Percentiles rank a stretch among this genome's conserved stretches.
phyloP scores from a whole-genome alignment of 2,797 vertebrate genomes.

The Psittacula derbiana region DNA sequence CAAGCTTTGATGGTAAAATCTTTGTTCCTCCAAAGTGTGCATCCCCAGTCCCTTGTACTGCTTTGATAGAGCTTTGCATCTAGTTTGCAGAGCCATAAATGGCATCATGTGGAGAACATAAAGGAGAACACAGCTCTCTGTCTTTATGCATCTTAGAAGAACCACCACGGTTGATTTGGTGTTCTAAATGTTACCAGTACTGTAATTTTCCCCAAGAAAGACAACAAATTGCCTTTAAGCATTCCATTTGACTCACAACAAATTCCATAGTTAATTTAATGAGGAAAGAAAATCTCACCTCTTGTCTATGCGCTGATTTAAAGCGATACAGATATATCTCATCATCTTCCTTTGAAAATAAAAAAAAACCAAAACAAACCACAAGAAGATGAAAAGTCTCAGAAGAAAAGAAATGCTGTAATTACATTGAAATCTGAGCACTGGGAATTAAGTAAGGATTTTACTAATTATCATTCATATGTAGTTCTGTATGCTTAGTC shows the following conservation, averaged over 20 bases:
- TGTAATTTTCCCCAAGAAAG: not conserved
- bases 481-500: not conserved
- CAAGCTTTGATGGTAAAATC: not conserved
- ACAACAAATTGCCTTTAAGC: not conserved
- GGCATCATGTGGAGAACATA: not conserved
- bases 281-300: constrained; percentile 42
- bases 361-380: not conserved
- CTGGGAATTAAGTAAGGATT: not conserved
- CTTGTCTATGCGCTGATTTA: not conserved
- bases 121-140: not conserved
- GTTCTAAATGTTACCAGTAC: not conserved
- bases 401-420: not conserved
- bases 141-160: not conserved
- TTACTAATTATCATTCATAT: not conserved
- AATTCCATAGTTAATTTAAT: not conserved
- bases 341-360: constrained; percentile 16
- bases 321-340: constrained; percentile 46
- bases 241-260: not conserved
- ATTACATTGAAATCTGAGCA: not conserved
- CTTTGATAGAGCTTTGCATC: not conserved
- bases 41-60: not conserved
- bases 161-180: accelerated
- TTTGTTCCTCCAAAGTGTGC: not conserved
- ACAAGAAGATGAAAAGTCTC: not conserved
- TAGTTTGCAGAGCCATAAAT: not conserved